Base-by-base conservation (phyloP, 1,140 invertebrate species). In the Hyles euphorbiae region DNA sequence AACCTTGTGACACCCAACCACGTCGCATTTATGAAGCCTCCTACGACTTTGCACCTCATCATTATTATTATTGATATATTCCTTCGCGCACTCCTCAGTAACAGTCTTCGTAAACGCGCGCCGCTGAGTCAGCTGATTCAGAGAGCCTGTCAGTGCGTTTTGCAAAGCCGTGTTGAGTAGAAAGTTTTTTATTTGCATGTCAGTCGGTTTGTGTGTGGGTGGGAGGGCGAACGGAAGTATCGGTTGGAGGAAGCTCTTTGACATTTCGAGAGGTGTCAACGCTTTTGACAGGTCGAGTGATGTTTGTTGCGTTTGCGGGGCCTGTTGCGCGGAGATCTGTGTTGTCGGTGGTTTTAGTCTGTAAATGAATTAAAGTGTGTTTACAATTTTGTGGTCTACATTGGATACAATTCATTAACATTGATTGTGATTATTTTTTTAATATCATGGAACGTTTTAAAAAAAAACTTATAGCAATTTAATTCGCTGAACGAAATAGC, bases 1-100 rank as follows among this genome's bases (percentile, higher is more conserved):
- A 45, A 98, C 96, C 89, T 99, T 99, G 81, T 97, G 96, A 89
- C 98, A 99, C 48, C 96, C 97, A 51, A 94, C 93, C 80, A 97
- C 98, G 88, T 97, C 95, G 91, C 98, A 99, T 87, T 97, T 96
- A 92, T 98, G 97, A 86, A 97, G 63, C n/a, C 80, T 62, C 5
- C 68, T 68, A 34, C 78, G 68, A 48, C 58, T 66, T 32, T 69
- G 67, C 3, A 53, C 62, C 22, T 76, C 72, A 4, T 78, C 74
- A 33, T 60, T 65, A 10, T 58, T 61, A 3, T 54, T 58, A 34
- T 58, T 44, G 65, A 60, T 12, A 60, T 64, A 36, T 66, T 58
- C 22, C 10, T 61, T 58, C n/a, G 33, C 0, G 43, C 36, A 34
- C 9, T 56, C 53, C 11, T 63, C 49, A n/a, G 56, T 7, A 32